Conservation (phyloP, 1,140 invertebrate species). For the Aphelinus certus region DNA sequence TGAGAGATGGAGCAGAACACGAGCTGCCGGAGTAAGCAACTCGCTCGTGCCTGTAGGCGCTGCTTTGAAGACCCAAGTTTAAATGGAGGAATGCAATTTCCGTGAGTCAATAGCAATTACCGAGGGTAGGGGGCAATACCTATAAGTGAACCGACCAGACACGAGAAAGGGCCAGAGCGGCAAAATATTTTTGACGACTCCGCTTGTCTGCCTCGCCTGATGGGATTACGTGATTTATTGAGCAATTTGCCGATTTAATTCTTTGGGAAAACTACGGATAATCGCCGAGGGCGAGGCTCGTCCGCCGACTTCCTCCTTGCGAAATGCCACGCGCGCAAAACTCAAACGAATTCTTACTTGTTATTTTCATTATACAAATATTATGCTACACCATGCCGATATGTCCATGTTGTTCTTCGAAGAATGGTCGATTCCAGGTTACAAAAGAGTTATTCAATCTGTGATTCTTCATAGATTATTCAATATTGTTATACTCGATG, state of each 20-base stretch:
- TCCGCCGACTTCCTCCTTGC: too few relatives aligned
- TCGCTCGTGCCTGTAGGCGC: constrained; percentile 35
- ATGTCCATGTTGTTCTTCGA: too few relatives aligned
- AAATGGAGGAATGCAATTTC: constrained; percentile 44
- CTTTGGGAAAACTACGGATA: constrained; percentile 22
- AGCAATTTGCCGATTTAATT: constrained; percentile 28
- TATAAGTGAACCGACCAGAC: neutral
- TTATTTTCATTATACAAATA: too few relatives aligned
- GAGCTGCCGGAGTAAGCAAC: constrained; percentile 28
- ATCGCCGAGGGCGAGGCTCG: neutral
- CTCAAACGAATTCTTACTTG: too few relatives aligned
- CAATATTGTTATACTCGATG: too few relatives aligned
- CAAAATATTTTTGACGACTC: constrained; percentile 36
- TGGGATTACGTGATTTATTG: constrained; percentile 39
- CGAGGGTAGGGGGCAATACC: neutral
- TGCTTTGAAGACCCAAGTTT: constrained; percentile 41
- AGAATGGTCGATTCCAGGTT: too few relatives aligned
- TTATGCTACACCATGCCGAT: too few relatives aligned
- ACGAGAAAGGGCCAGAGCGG: neutral
- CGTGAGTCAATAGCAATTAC: constrained; percentile 43
- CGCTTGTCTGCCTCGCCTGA: constrained; percentile 32
- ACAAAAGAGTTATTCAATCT: too few relatives aligned
- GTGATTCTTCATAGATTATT: too few relatives aligned
- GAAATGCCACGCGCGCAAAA: too few relatives aligned
- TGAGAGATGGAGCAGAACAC: neutral